Evolutionary conservation across 1,140 invertebrate genomes (phyloP).

Genomic region (Streblospio benedicti): DNA sequence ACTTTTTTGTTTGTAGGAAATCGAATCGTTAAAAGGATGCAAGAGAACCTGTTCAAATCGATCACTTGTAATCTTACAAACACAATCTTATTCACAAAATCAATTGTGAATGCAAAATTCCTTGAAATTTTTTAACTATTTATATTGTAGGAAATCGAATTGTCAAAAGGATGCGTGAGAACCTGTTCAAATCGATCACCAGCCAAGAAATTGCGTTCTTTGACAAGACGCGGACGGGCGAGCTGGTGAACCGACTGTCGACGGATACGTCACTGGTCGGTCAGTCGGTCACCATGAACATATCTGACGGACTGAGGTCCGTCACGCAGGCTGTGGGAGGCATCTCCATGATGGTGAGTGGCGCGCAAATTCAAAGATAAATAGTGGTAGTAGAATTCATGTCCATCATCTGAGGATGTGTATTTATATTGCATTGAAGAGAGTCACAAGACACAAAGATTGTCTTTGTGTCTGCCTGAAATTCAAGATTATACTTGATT

Average conservation of each 20-base stretch:
- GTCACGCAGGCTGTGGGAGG: constrained; percentile 74
- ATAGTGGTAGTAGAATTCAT: not conserved
- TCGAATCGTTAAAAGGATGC: constrained; percentile 6
- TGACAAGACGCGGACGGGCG: constrained; percentile 86
- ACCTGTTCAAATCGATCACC: constrained; percentile 74
- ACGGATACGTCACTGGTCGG: constrained; percentile 85
- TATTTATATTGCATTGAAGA: too few species aligned
- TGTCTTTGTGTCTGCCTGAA: too few species aligned
- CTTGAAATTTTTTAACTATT: too few species aligned
- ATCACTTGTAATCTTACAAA: too few species aligned
- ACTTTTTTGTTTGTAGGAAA: constrained; percentile 1
- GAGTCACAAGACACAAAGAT: too few species aligned
- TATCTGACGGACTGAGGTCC: constrained; percentile 85
- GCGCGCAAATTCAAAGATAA: constrained; percentile 11
- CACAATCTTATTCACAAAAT: too few species aligned
- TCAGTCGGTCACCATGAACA: constrained; percentile 81
- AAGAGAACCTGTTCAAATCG: too few species aligned
- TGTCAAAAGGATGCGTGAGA: constrained; percentile 51
- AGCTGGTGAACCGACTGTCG: constrained; percentile 81
- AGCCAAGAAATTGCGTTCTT: constrained; percentile 89
- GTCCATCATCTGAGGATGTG: too few species aligned
- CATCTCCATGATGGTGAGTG: constrained; percentile 86
- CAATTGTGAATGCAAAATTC: too few species aligned
- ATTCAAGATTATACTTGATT: too few species aligned
- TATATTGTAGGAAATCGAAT: constrained; percentile 13